phyloP scores from a whole-genome alignment of 1,140 invertebrate species.

The Stegodyphus dumicola region DNA sequence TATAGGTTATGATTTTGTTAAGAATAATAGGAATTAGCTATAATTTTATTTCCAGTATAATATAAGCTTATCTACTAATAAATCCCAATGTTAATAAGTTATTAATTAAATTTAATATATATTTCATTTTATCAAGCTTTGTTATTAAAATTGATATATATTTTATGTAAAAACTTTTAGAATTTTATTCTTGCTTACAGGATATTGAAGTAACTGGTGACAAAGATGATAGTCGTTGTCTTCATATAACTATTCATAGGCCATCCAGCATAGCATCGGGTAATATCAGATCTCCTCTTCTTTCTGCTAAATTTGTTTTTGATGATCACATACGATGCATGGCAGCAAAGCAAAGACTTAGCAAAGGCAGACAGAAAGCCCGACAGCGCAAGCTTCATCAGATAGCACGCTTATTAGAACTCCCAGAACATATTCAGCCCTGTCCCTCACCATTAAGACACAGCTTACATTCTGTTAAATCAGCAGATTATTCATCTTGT shows the following conservation, averaged over 20 bases:
- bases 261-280: slow-evolving; percentile 74
- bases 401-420: slow-evolving; percentile 90
- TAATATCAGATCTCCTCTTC: slow-evolving; percentile 64
- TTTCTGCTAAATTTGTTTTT: slow-evolving; percentile 95
- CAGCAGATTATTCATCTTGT: slow-evolving; percentile 49
- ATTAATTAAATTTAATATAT: too few species aligned
- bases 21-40: too few species aligned
- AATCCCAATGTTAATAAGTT: too few species aligned
- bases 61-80: too few species aligned
- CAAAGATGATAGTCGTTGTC: slow-evolving; percentile 94
- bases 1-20: too few species aligned
- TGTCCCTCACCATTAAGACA: slow-evolving; percentile 72
- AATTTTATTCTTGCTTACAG: slow-evolving; percentile 64
- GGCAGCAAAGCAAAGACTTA: slow-evolving; percentile 78
- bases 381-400: slow-evolving; percentile 95
- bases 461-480: slow-evolving; percentile 64
- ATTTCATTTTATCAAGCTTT: too few species aligned
- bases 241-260: slow-evolving; percentile 94
- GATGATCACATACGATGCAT: slow-evolving; percentile 94
- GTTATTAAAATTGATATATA: too few species aligned
- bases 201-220: slow-evolving; percentile 84
- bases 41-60: too few species aligned
- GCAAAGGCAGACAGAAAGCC: slow-evolving; percentile 91
- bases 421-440: slow-evolving; percentile 75
- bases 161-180: too few species aligned